Conservation (phyloP, 2,113 vertebrate genomes). For the Gambusia holbrooki region DNA sequence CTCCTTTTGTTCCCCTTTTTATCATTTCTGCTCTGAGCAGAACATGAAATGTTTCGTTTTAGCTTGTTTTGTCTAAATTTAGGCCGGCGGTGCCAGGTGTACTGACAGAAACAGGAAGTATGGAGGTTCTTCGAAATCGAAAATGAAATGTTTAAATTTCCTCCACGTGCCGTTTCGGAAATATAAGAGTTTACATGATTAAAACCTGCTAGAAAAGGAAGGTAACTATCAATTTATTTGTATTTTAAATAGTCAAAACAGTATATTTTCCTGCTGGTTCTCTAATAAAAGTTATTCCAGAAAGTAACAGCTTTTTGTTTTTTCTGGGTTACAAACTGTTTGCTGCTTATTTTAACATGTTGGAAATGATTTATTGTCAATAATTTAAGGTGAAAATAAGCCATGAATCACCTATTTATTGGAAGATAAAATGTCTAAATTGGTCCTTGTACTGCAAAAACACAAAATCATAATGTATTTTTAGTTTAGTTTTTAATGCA, state of each 20-base stretch:
- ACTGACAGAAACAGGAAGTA: slow-evolving; percentile 1
- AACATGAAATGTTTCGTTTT: background rate
- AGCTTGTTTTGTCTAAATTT: background rate
- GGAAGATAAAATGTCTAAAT: too few species aligned
- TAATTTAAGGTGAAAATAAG: too few species aligned
- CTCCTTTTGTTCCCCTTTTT: background rate
- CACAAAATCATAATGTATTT: too few species aligned
- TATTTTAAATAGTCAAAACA: too few species aligned
- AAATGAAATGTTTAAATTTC: background rate
- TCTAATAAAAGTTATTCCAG: background rate
- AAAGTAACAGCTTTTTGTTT: background rate
- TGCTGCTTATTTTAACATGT: too few species aligned
- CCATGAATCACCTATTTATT: too few species aligned
- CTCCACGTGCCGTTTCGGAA: background rate
- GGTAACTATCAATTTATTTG: background rate
- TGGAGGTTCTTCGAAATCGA: too few species aligned
- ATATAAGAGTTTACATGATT: background rate
- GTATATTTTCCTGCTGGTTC: background rate
- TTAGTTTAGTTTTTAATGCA: too few species aligned
- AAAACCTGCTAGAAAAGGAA: background rate
- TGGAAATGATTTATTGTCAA: too few species aligned
- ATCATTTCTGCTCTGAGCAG: background rate
- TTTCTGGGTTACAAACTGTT: too few species aligned
- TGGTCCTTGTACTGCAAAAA: too few species aligned
- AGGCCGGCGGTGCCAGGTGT: background rate